Percentiles rank a stretch among this genome's conserved stretches.
Evolutionary conservation across 2,113 vertebrate species (phyloP).

Genomic region (Antechinus stuartii): DNA sequence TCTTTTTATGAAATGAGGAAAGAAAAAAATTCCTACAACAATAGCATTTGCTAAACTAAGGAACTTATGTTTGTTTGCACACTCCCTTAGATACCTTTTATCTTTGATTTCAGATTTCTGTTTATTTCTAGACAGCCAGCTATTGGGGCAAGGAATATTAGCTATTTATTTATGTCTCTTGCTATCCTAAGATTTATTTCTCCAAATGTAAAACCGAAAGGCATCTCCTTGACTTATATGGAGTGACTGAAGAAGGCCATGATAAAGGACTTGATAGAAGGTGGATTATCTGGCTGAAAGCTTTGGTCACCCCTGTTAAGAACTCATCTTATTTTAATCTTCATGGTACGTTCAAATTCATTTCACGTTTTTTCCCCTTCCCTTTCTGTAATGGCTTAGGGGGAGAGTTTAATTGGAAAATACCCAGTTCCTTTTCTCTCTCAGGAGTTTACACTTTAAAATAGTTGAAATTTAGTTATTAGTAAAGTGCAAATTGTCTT

Average conservation of each 20-base stretch:
- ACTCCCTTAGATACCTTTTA: slow-evolving; percentile 45
- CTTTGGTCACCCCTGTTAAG: slow-evolving; percentile 60
- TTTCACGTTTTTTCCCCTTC: slow-evolving; percentile 48
- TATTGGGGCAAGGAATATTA: slow-evolving; percentile 51
- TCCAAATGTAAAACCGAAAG: slow-evolving; percentile 25
- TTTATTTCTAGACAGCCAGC: slow-evolving; percentile 43
- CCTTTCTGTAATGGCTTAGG: slow-evolving; percentile 42
- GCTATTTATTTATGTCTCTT: slow-evolving; percentile 57
- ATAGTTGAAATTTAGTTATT: slow-evolving; percentile 69
- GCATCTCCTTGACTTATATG: slow-evolving; percentile 43
- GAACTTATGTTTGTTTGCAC: slow-evolving; percentile 58
- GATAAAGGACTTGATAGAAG: slow-evolving; percentile 63
- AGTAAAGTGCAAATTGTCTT: slow-evolving; percentile 67
- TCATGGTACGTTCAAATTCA: slow-evolving; percentile 61
- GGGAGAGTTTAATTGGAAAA: slow-evolving; percentile 69
- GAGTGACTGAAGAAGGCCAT: slow-evolving; percentile 56
- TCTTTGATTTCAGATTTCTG: slow-evolving; percentile 3
- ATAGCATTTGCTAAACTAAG: slow-evolving; percentile 31
- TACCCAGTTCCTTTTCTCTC: slow-evolving; percentile 62
- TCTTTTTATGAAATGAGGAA: slow-evolving; percentile 34
- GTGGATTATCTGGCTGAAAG: slow-evolving; percentile 64
- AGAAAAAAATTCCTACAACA: slow-evolving; percentile 25
- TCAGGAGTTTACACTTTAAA: slow-evolving; percentile 67
- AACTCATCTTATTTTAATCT: slow-evolving; percentile 69
- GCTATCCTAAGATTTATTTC: slow-evolving; percentile 38